Percentiles rank a stretch among this genome's conserved stretches.
Evolutionary conservation across 2,797 vertebrate genomes (phyloP).

Genomic region (Sciurus carolinensis): DNA sequence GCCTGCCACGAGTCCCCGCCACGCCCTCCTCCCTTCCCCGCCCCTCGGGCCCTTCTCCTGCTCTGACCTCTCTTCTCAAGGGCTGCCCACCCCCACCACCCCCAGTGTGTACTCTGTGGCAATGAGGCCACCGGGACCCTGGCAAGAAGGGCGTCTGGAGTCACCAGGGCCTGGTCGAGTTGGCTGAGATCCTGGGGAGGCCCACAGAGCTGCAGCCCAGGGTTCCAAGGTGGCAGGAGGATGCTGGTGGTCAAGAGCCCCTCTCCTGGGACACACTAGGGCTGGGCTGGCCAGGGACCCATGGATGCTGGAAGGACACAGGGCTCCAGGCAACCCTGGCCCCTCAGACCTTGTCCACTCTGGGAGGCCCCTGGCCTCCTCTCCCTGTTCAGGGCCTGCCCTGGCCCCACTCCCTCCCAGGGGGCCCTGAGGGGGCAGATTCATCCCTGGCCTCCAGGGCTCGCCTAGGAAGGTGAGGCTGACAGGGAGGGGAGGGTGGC

Average conservation of each 20-base stretch:
- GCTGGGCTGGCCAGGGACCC: not conserved
- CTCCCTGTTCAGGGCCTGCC: not conserved
- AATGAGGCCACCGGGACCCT: fast-evolving
- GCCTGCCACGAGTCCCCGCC: too few species aligned
- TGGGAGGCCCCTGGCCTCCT: not conserved
- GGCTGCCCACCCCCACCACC: too few species aligned
- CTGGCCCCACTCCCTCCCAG: not conserved
- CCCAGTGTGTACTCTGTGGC: too few species aligned
- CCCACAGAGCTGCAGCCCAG: too few species aligned
- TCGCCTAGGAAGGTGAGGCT: too few species aligned
- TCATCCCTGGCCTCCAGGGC: not conserved
- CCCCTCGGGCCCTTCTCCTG: too few species aligned
- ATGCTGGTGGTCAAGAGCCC: not conserved
- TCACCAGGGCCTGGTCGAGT: not conserved
- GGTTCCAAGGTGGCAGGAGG: too few species aligned
- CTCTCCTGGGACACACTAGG: not conserved
- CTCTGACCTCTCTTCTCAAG: too few species aligned
- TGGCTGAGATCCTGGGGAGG: too few species aligned
- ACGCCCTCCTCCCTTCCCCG: too few species aligned
- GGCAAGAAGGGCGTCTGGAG: not conserved
- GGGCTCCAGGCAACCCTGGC: too few species aligned
- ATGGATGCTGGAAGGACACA: not conserved
- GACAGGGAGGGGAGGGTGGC: too few species aligned
- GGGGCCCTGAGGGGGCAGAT: not conserved
- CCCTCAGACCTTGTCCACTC: not conserved